Percentiles rank a stretch among this genome's conserved stretches.
These are phyloP conservation scores for Apis cerana DNA, from an alignment of 1,140 invertebrate genomes.

Conservation along the genomic window DNA sequence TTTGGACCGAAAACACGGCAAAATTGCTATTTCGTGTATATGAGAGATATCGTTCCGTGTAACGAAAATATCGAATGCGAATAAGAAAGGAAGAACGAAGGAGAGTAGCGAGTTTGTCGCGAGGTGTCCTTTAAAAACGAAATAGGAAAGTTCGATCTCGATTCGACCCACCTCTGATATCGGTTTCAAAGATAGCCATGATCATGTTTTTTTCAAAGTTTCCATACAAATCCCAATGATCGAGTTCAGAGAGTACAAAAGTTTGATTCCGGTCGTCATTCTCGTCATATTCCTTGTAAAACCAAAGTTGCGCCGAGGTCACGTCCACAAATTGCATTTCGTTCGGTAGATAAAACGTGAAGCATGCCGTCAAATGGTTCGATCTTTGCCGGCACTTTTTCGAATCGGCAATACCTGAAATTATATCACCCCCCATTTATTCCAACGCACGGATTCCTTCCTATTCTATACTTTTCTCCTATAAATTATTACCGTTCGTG, in stretches of 20 bases:
- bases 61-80: no score
- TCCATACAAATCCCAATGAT: conserved; percentile 86
- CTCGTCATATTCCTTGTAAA: conserved; percentile 86
- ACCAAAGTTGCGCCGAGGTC: conserved; percentile 89
- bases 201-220: conserved; percentile 88
- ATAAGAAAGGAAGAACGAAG: no score
- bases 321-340: conserved; percentile 88
- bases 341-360: conserved; percentile 85
- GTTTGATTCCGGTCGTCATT: conserved; percentile 85
- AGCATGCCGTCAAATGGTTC: conserved; percentile 82
- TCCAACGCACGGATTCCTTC: not conserved
- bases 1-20: not conserved
- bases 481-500: no score
- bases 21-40: no score
- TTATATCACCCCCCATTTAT: not conserved
- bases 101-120: no score
- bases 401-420: conserved; percentile 65
- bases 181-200: conserved; percentile 88
- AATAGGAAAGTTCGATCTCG: not conserved
- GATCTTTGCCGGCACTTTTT: conserved; percentile 73
- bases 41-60: no score
- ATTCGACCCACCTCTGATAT: conserved; percentile 82
- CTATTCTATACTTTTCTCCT: no score
- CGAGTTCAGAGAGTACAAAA: conserved; percentile 90
- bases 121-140: no score